Percentiles rank a stretch among this genome's conserved stretches.
These are phyloP conservation scores for Gymnocypris eckloni DNA, from an alignment of 2,797 vertebrate species.

Conservation along the genomic window DNA sequence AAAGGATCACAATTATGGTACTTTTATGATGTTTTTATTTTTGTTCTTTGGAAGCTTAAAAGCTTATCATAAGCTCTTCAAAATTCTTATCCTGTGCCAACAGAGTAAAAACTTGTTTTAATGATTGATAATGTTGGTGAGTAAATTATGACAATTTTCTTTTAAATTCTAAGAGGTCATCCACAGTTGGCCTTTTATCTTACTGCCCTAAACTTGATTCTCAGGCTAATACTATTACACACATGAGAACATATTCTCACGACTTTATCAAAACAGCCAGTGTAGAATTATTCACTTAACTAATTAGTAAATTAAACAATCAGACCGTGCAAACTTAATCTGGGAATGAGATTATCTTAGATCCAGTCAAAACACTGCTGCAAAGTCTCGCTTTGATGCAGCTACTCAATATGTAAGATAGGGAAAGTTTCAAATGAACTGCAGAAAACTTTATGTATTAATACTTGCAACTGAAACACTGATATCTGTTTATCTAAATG, in stretches of 20 bases:
- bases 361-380: conserved; percentile 12
- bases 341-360: conserved; percentile 13
- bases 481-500: too few species aligned
- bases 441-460: neutral
- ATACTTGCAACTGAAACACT: neutral
- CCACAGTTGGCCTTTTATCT: neutral
- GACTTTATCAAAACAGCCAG: conserved; percentile 4
- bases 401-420: neutral
- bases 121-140: neutral
- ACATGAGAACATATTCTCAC: conserved; percentile 11
- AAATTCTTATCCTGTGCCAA: neutral
- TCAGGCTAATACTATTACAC: conserved; percentile 7
- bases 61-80: neutral
- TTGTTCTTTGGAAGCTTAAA: neutral
- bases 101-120: neutral
- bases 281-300: conserved; percentile 17
- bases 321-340: conserved; percentile 5
- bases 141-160: neutral
- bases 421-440: neutral
- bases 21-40: neutral
- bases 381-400: conserved; percentile 11
- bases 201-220: neutral
- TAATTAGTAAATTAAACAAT: conserved; percentile 26
- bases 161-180: conserved; percentile 2
- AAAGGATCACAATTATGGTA: neutral